These are phyloP conservation scores for Plutomurus gul DNA, from an alignment of 1,140 invertebrate species.

Conservation along the genomic window DNA sequence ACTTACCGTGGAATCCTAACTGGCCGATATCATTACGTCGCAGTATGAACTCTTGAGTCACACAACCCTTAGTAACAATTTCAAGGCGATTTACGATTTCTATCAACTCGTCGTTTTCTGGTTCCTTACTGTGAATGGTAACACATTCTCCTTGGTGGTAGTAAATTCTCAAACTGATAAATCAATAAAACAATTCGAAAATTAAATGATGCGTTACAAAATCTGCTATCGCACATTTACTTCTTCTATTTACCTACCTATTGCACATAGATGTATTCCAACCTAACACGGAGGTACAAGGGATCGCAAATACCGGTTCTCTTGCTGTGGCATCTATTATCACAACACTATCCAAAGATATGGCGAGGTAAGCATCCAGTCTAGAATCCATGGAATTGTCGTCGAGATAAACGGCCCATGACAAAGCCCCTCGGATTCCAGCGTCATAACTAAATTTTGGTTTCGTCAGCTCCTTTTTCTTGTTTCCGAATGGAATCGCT, in stretches of 20 bases:
- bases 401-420: constrained; percentile 75
- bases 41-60: constrained; percentile 74
- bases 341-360: constrained; percentile 84
- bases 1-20: constrained; percentile 92
- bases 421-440: constrained; percentile 71
- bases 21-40: constrained; percentile 80
- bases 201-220: background rate
- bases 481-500: constrained; percentile 67
- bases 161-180: constrained; percentile 61
- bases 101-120: constrained; percentile 74
- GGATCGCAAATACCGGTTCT: constrained; percentile 84
- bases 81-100: constrained; percentile 75
- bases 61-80: constrained; percentile 73
- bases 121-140: constrained; percentile 66
- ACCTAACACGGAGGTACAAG: constrained; percentile 81
- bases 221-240: background rate
- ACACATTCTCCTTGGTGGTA: constrained; percentile 81
- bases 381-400: constrained; percentile 70
- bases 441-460: constrained; percentile 71
- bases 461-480: constrained; percentile 70
- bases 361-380: constrained; percentile 81
- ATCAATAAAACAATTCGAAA: constrained; percentile 11
- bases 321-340: constrained; percentile 80
- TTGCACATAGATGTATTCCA: constrained; percentile 67
- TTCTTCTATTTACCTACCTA: constrained; percentile 38